A percentile compares a stretch with the other conserved stretches of the same genome.
phyloP scores from a whole-genome alignment of 2,113 vertebrate genomes.

The Rutilus rutilus region DNA sequence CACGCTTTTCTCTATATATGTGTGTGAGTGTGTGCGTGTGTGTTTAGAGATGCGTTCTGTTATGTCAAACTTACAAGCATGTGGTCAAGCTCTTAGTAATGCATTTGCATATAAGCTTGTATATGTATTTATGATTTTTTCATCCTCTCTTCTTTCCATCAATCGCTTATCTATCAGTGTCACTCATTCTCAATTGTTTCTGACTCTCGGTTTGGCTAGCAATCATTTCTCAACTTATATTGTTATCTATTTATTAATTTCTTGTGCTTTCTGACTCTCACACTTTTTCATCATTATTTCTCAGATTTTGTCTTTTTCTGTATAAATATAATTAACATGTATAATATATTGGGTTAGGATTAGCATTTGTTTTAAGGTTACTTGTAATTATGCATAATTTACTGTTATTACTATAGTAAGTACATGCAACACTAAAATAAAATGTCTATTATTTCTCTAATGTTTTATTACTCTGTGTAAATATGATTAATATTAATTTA shows the following conservation, averaged over 20 bases:
- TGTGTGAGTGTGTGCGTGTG: neutral
- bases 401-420: too few species aligned
- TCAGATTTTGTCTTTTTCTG: neutral
- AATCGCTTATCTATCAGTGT: neutral
- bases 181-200: neutral
- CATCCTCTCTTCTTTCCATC: neutral
- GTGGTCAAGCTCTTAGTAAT: neutral
- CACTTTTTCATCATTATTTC: neutral
- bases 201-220: neutral
- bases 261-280: neutral
- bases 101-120: neutral
- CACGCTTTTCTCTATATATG: neutral
- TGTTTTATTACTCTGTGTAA: too few species aligned
- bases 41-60: constrained; percentile 4
- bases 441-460: too few species aligned
- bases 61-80: neutral
- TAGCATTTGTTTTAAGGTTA: neutral
- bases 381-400: neutral
- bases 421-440: too few species aligned
- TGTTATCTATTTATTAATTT: neutral
- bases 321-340: neutral
- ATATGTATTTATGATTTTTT: neutral
- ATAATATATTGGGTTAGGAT: neutral
- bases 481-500: too few species aligned
- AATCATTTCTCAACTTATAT: neutral